Evolutionary conservation across 2,888 invertebrate genomes (phyloP).

Genomic region (Leptinotarsa tumamoca): DNA sequence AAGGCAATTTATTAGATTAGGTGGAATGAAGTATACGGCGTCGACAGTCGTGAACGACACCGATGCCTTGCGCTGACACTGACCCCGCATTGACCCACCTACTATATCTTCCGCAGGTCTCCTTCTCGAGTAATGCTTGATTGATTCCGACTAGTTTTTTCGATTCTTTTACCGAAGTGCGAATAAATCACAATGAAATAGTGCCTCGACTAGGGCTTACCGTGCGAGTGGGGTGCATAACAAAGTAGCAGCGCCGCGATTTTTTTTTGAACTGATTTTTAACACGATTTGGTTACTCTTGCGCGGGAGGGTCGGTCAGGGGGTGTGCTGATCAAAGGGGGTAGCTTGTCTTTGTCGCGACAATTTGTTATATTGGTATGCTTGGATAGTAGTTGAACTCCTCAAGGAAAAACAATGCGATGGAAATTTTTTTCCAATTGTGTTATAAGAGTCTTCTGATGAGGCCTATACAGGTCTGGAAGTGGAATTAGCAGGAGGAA

Average conservation of each 20-base stretch:
- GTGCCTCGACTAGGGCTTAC: conserved; percentile 58
- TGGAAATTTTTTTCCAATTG: too few species aligned
- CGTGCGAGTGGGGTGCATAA: conserved; percentile 64
- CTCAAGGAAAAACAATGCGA: too few species aligned
- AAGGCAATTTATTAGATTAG: conserved; percentile 34
- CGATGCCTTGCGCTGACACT: conserved; percentile 55
- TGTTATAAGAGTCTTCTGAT: too few species aligned
- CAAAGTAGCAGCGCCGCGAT: conserved; percentile 61
- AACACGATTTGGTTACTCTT: conserved; percentile 45
- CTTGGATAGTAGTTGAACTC: too few species aligned
- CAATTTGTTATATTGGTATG: background rate
- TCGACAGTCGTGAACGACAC: conserved; percentile 34
- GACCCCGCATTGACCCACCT: conserved; percentile 63
- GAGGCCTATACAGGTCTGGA: too few species aligned
- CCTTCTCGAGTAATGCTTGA: conserved; percentile 66
- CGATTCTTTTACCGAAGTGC: conserved; percentile 67
- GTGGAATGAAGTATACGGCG: conserved; percentile 24
- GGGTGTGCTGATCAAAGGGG: conserved; percentile 22
- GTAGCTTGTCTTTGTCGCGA: conserved; percentile 8
- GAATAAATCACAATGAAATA: conserved; percentile 68
- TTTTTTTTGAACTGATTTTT: conserved; percentile 64
- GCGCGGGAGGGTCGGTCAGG: conserved; percentile 33
- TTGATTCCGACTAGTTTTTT: conserved; percentile 68
- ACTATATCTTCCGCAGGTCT: conserved; percentile 67
- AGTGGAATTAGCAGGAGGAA: too few species aligned